Percentiles rank a stretch among this genome's conserved stretches.
phyloP scores from a whole-genome alignment of 2,113 vertebrate species.

The Colossoma macropomum region DNA sequence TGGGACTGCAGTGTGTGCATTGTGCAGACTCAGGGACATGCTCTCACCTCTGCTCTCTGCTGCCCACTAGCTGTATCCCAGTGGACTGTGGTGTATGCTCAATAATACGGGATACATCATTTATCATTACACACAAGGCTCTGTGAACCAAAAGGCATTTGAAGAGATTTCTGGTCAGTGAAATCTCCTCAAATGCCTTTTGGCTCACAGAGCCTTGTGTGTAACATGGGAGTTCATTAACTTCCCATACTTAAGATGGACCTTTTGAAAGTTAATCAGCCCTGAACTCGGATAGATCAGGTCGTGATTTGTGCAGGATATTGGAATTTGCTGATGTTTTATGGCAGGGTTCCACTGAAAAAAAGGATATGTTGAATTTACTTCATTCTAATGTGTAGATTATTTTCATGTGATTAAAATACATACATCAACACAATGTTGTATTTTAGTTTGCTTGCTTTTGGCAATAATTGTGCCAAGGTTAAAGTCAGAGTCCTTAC shows the following conservation, averaged over 20 bases:
- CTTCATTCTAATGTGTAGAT: background rate
- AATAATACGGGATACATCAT: slow-evolving; percentile 18
- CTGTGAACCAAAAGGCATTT: slow-evolving; percentile 56
- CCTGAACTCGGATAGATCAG: background rate
- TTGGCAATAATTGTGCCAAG: no score
- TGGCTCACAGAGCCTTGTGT: slow-evolving; percentile 20
- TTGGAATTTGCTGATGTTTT: background rate
- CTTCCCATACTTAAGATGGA: background rate
- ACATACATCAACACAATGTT: background rate
- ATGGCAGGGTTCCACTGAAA: background rate
- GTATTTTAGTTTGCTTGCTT: background rate
- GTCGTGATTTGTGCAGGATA: background rate
- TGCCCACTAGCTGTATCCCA: slow-evolving; percentile 13
- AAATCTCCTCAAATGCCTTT: slow-evolving; percentile 58
- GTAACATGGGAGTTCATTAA: slow-evolving; percentile 17
- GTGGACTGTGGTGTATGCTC: background rate
- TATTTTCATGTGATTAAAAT: no score
- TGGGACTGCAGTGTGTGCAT: slow-evolving; percentile 32
- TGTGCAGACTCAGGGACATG: slow-evolving; percentile 30
- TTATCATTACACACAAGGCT: slow-evolving; percentile 16
- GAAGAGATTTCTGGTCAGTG: slow-evolving; percentile 44
- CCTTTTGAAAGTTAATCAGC: background rate
- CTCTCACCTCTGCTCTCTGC: slow-evolving; percentile 5
- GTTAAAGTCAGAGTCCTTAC: background rate
- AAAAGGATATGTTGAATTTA: background rate